These are phyloP conservation scores for Poeciliopsis turneri DNA, from an alignment of 2,797 vertebrate species.

Conservation along the genomic window DNA sequence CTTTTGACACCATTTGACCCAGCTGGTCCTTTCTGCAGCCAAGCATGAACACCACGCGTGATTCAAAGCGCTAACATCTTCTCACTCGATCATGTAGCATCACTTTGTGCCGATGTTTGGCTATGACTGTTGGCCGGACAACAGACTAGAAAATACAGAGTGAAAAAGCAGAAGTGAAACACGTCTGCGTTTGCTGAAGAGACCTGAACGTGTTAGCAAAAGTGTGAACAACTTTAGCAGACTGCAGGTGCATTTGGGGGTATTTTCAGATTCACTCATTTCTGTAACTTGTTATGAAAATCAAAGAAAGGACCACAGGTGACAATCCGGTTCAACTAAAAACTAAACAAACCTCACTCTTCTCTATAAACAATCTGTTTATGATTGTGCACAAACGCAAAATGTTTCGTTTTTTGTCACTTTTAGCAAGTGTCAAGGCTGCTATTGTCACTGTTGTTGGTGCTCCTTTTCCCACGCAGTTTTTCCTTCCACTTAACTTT, in stretches of 20 bases:
- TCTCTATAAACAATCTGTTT: not conserved
- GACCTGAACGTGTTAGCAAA: not conserved
- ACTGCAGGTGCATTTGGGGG: not conserved
- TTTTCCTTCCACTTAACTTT: slow-evolving; percentile 4
- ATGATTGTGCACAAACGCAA: not conserved
- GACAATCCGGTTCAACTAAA: not conserved
- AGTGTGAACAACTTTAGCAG: slow-evolving; percentile 1
- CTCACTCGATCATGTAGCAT: not conserved
- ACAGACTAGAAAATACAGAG: slow-evolving; percentile 22
- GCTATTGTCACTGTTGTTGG: not conserved
- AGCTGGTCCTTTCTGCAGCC: slow-evolving; percentile 30
- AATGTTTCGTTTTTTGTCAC: not conserved
- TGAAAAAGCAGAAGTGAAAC: slow-evolving; percentile 57
- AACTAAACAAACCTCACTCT: not conserved
- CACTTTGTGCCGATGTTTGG: slow-evolving; percentile 12
- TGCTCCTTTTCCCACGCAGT: not conserved
- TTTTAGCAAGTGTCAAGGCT: not conserved
- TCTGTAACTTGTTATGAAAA: slow-evolving; percentile 1
- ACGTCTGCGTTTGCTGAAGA: slow-evolving; percentile 21
- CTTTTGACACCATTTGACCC: slow-evolving; percentile 15
- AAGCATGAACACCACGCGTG: slow-evolving; percentile 8
- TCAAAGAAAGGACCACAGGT: not conserved
- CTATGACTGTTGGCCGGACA: slow-evolving; percentile 43
- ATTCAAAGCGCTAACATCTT: slow-evolving; percentile 9
- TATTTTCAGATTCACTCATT: slow-evolving; percentile 5